Evolutionary conservation across 2,797 vertebrate species (phyloP).

Genomic region (Pelodytes ibericus): DNA sequence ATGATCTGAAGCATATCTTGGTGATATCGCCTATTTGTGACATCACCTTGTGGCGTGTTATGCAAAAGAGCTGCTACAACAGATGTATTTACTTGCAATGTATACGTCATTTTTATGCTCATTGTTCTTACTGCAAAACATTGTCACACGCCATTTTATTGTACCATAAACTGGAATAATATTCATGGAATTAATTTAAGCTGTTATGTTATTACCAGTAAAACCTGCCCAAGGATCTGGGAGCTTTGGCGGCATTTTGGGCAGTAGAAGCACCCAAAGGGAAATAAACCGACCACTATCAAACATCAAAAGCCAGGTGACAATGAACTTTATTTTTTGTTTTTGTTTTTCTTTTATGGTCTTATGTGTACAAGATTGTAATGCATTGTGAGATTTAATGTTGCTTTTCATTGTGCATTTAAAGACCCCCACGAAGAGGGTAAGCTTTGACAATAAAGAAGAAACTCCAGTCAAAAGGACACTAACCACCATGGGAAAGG

Average conservation of each 20-base stretch:
- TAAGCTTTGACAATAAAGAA: conserved; percentile 81
- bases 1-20: too few relatives aligned
- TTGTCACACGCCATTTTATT: too few relatives aligned
- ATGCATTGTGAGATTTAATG: background rate
- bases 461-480: conserved; percentile 84
- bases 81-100: too few relatives aligned
- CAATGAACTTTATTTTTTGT: background rate
- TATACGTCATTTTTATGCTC: too few relatives aligned
- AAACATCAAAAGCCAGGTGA: conserved; percentile 87
- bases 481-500: conserved; percentile 81
- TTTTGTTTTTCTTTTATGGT: background rate
- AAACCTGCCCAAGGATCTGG: conserved; percentile 91
- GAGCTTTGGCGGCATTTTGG: conserved; percentile 87
- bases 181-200: too few relatives aligned
- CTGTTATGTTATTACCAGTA: too few relatives aligned
- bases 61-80: too few relatives aligned
- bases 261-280: conserved; percentile 84
- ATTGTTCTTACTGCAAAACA: too few relatives aligned
- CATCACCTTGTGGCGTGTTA: too few relatives aligned
- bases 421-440: conserved; percentile 82
- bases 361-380: background rate
- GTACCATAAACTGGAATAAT: too few relatives aligned
- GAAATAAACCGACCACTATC: conserved; percentile 80
- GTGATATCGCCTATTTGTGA: too few relatives aligned
- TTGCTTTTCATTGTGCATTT: too few relatives aligned